Percentiles rank a stretch among this genome's conserved stretches.
Evolutionary conservation across 2,113 vertebrate species (phyloP).

Genomic region (cat (Felis catus)): DNA sequence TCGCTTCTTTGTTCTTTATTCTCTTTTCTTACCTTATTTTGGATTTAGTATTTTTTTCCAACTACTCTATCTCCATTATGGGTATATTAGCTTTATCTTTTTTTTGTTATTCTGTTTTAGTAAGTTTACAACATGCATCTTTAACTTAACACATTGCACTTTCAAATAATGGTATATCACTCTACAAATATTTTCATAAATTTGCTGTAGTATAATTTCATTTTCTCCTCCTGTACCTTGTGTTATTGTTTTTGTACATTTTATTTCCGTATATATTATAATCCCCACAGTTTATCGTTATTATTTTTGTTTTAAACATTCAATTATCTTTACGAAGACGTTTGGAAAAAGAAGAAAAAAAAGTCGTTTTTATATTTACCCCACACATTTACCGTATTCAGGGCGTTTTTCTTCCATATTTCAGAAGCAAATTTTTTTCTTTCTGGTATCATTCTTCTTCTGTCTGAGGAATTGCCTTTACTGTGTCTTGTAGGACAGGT

Average conservation of each 20-base stretch:
- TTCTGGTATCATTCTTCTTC: neutral
- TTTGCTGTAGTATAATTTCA: neutral
- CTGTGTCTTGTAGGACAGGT: neutral
- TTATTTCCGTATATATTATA: neutral
- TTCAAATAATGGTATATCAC: neutral
- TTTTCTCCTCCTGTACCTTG: neutral
- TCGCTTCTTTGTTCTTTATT: neutral
- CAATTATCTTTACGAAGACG: neutral
- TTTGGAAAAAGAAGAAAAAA: neutral
- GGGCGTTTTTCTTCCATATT: neutral
- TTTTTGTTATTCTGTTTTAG: neutral
- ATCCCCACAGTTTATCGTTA: neutral
- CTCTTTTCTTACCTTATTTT: neutral
- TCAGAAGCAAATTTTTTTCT: neutral
- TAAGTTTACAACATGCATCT: neutral
- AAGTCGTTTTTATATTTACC: neutral
- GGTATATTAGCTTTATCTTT: neutral
- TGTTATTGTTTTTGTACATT: neutral
- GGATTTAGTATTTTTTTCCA: neutral
- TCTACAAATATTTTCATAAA: neutral
- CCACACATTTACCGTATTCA: neutral
- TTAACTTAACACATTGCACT: neutral
- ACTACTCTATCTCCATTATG: neutral
- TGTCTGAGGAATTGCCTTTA: neutral
- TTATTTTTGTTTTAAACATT: slow-evolving; percentile 14